These are phyloP conservation scores for Procambarus virginalis DNA, from an alignment of 1,140 invertebrate genomes.

Conservation along the genomic window DNA sequence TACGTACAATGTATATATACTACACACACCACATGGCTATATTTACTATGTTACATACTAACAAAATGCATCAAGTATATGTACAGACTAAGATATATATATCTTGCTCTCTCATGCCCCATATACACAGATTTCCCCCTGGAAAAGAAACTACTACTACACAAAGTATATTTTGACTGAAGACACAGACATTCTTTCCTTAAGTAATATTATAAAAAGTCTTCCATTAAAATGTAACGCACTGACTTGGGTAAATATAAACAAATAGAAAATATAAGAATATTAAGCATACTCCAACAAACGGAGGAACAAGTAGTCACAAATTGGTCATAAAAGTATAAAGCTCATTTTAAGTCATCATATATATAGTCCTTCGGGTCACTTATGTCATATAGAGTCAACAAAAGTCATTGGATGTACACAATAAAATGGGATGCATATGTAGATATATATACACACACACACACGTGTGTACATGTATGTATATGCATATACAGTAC, in stretches of 20 bases:
- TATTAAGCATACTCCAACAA: not conserved
- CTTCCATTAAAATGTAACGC: constrained; percentile 12
- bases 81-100: not conserved
- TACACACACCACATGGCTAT: not conserved
- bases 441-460: too few species aligned
- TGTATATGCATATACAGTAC: too few species aligned
- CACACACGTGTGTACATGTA: too few species aligned
- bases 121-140: not conserved
- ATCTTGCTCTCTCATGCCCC: not conserved
- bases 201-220: not conserved
- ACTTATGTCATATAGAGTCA: not conserved
- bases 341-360: not conserved
- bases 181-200: constrained; percentile 8
- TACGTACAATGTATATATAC: too few species aligned
- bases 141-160: constrained; percentile 7
- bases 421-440: not conserved
- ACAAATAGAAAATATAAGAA: constrained; percentile 16
- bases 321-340: not conserved
- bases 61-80: not conserved
- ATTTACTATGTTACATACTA: not conserved
- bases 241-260: constrained; percentile 9
- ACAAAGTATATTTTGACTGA: constrained; percentile 4
- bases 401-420: not conserved
- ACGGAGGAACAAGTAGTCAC: not conserved
- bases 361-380: not conserved